Evolutionary conservation across 2,888 invertebrate genomes (phyloP).

Genomic region (Morinoia aosen): DNA sequence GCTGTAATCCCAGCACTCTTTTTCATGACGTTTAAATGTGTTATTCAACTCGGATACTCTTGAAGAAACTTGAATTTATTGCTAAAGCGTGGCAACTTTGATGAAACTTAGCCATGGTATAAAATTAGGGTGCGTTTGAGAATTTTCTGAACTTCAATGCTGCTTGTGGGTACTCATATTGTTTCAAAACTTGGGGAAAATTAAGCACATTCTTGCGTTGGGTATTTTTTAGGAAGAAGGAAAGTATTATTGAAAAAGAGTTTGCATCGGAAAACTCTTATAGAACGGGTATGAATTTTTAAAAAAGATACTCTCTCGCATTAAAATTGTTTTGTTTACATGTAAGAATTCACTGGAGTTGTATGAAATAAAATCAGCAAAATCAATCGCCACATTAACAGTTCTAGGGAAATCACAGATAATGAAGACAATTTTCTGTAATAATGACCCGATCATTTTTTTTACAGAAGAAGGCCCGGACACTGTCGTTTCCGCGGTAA

Average conservation of each 20-base stretch:
- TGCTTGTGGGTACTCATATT: too few species aligned
- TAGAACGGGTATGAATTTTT: neutral
- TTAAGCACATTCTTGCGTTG: too few species aligned
- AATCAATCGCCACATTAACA: neutral
- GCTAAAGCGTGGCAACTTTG: too few species aligned
- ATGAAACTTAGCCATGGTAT: neutral
- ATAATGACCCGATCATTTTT: neutral
- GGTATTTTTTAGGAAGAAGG: too few species aligned
- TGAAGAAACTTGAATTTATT: neutral
- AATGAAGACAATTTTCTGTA: neutral
- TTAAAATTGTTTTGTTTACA: neutral
- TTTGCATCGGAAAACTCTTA: too few species aligned
- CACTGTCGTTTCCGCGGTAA: constrained; percentile 36
- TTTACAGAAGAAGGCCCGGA: constrained; percentile 1
- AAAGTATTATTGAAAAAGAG: too few species aligned
- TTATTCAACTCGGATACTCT: neutral
- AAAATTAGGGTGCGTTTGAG: too few species aligned
- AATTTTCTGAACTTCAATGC: too few species aligned
- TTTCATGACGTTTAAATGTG: neutral
- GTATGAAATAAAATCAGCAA: neutral
- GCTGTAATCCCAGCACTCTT: too few species aligned
- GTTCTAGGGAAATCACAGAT: neutral
- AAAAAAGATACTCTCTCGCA: neutral
- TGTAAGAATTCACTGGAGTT: neutral
- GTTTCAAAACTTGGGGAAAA: too few species aligned